Conservation (phyloP, 2,113 vertebrate species). For the Leucopsar rothschildi region DNA sequence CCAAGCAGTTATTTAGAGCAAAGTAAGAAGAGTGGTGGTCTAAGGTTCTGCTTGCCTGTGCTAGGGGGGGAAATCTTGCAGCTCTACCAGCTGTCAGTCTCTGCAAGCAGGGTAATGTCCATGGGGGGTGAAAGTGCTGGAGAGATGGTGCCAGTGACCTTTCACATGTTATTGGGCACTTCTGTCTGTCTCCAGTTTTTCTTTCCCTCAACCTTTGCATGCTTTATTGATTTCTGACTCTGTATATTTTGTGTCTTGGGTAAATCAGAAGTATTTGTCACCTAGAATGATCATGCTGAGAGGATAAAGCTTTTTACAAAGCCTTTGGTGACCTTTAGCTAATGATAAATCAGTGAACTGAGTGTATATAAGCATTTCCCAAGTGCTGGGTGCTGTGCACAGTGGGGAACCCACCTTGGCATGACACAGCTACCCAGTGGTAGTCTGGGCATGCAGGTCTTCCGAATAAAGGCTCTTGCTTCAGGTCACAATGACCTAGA, state of each 20-base stretch:
- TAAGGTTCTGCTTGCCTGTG: neutral
- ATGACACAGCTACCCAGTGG: neutral
- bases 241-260: neutral
- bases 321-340: slow-evolving; percentile 47
- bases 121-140: neutral
- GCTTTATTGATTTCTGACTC: slow-evolving; percentile 31
- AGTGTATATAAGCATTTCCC: neutral
- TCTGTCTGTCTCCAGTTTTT: neutral
- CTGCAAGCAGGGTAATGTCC: neutral
- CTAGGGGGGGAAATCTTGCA: neutral
- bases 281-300: slow-evolving; percentile 13
- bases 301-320: slow-evolving; percentile 26
- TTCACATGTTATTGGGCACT: neutral
- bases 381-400: neutral
- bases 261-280: slow-evolving; percentile 31
- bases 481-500: neutral
- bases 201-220: neutral
- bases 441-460: neutral
- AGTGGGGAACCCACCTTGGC: neutral
- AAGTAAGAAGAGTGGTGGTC: neutral
- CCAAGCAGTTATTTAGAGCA: neutral
- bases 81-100: neutral
- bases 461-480: neutral
- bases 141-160: neutral
- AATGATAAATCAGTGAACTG: slow-evolving; percentile 16